These are phyloP conservation scores for Venustoraphidia nigricollis DNA, from an alignment of 2,888 invertebrate species.

Conservation along the genomic window DNA sequence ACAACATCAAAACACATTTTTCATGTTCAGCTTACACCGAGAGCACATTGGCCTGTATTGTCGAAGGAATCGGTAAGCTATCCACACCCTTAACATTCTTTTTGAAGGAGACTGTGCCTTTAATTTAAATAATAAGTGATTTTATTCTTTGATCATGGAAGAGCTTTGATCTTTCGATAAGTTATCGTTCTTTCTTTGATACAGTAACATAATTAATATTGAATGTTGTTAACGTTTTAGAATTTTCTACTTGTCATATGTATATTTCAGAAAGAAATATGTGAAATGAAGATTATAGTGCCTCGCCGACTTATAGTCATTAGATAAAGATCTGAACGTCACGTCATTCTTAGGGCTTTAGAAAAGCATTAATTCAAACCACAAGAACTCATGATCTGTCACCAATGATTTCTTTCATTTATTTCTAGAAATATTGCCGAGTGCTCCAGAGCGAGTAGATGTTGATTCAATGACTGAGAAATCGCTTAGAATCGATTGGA, in stretches of 20 bases:
- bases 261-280: too few relatives aligned
- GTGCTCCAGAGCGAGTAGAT: constrained; percentile 54
- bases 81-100: neutral
- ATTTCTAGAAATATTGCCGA: constrained; percentile 52
- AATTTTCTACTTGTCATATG: too few relatives aligned
- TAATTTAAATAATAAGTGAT: too few relatives aligned
- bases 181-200: too few relatives aligned
- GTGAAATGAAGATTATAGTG: too few relatives aligned
- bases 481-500: constrained; percentile 57
- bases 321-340: too few relatives aligned
- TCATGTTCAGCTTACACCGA: constrained; percentile 72
- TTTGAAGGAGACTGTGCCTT: neutral
- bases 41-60: constrained; percentile 67
- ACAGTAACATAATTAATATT: too few relatives aligned
- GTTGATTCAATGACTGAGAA: constrained; percentile 59
- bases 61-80: constrained; percentile 54
- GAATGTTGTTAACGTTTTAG: too few relatives aligned
- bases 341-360: too few relatives aligned
- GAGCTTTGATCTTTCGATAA: too few relatives aligned
- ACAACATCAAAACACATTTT: constrained; percentile 69
- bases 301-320: too few relatives aligned
- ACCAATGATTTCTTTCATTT: neutral
- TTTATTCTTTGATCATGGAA: too few relatives aligned
- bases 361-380: neutral
- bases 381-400: neutral